These are phyloP conservation scores for Leptinotarsa texana DNA, from an alignment of 1,140 invertebrate genomes.

Conservation along the genomic window DNA sequence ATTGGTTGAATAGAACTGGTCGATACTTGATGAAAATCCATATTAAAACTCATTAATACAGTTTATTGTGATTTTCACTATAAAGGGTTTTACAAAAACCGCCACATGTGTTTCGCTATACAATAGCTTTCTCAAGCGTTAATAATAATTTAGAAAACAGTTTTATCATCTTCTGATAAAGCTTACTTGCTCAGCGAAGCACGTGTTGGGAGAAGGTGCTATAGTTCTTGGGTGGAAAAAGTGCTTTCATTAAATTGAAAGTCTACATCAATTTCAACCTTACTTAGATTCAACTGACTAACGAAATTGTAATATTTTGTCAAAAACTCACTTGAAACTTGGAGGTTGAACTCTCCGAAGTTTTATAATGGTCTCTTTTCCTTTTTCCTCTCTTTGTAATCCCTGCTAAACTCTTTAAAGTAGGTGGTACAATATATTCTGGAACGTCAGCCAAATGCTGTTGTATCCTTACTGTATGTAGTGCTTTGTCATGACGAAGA, in stretches of 20 bases:
- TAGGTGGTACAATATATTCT: constrained; percentile 87
- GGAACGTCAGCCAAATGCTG: constrained; percentile 90
- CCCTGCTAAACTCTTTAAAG: constrained; percentile 67
- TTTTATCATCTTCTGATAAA: too few relatives aligned
- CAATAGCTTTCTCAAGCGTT: too few relatives aligned
- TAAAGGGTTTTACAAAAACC: too few relatives aligned
- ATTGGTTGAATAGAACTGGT: too few relatives aligned
- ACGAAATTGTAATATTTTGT: constrained; percentile 1
- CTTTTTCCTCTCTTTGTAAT: constrained; percentile 55
- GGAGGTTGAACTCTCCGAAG: constrained; percentile 34
- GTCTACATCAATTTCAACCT: too few relatives aligned
- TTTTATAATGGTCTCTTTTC: constrained; percentile 48
- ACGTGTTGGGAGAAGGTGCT: not conserved
- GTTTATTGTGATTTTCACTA: too few relatives aligned
- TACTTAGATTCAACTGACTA: too few relatives aligned
- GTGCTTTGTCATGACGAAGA: constrained; percentile 87
- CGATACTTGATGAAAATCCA: too few relatives aligned
- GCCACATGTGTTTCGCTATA: too few relatives aligned
- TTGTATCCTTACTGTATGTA: constrained; percentile 85
- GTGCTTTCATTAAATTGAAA: not conserved
- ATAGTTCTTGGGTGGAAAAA: not conserved
- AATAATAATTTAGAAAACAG: too few relatives aligned
- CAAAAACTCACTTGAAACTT: constrained; percentile 41
- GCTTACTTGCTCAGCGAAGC: too few relatives aligned
- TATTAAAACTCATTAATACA: too few relatives aligned